Evolutionary conservation across 2,888 invertebrate genomes (phyloP).

Genomic region (Caenorhabditis imperialis): DNA sequence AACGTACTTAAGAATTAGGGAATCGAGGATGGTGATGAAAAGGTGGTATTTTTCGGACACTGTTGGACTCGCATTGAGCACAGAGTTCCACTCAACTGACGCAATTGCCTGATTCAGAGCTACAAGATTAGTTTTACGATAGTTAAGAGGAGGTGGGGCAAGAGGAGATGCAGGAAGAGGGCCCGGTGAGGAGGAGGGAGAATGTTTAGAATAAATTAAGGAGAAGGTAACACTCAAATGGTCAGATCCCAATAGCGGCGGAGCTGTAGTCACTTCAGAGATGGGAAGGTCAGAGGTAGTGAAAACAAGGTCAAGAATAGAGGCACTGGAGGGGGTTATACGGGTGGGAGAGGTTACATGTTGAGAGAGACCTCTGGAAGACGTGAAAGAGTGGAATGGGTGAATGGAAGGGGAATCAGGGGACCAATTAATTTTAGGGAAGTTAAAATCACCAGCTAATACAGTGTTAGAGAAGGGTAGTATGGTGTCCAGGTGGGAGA

Average conservation of each 20-base stretch:
- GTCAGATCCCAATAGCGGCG: slow-evolving; percentile 3
- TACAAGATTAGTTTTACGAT: no score
- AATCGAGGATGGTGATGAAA: no score
- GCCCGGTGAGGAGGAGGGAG: no score
- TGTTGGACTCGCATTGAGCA: no score
- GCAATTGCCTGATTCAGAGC: no score
- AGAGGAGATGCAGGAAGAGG: no score
- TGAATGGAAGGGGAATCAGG: no score
- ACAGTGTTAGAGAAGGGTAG: neutral
- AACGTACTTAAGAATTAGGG: no score
- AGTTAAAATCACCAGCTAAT: slow-evolving; percentile 6
- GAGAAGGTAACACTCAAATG: neutral
- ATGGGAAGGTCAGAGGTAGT: neutral
- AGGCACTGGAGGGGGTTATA: neutral
- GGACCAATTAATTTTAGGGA: slow-evolving; percentile 3
- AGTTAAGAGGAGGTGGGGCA: no score
- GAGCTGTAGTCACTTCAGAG: neutral
- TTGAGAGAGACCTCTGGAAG: neutral
- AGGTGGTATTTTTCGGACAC: no score
- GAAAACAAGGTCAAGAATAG: slow-evolving; percentile 1
- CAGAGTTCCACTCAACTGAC: no score
- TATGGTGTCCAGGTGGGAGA: neutral
- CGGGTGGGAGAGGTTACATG: slow-evolving; percentile 6
- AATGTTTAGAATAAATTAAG: no score
- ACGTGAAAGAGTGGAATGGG: neutral